phyloP scores from a whole-genome alignment of 2,797 vertebrate species.

The Lagodon rhomboides region DNA sequence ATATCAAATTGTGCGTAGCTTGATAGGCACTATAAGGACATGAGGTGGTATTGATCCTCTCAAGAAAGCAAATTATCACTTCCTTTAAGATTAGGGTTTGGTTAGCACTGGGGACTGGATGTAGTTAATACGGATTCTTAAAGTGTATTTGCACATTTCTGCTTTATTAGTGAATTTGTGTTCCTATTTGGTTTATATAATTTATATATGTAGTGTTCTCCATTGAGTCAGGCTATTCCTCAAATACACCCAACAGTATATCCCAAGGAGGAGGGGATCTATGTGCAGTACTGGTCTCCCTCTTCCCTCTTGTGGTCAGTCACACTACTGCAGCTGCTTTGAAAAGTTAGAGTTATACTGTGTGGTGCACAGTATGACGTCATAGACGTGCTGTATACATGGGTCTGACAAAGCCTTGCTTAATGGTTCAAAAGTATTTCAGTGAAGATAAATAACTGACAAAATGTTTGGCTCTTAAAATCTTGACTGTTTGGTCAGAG shows the following conservation, averaged over 20 bases:
- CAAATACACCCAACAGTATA: constrained; percentile 16
- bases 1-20: no score
- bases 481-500: not conserved
- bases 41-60: not conserved
- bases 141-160: not conserved
- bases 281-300: constrained; percentile 14
- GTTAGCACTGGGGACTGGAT: not conserved
- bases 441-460: not conserved
- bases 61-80: not conserved
- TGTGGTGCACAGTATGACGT: not conserved
- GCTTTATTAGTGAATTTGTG: not conserved
- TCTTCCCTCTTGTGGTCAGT: constrained; percentile 74
- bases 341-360: not conserved
- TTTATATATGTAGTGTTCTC: not conserved
- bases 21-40: not conserved
- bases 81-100: not conserved
- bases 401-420: not conserved
- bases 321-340: constrained; percentile 55
- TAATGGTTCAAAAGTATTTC: constrained; percentile 1
- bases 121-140: not conserved
- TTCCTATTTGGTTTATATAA: not conserved
- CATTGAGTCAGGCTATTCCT: not conserved
- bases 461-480: not conserved
- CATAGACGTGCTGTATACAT: not conserved
- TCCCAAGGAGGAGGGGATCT: constrained; percentile 2